Percentiles rank a stretch among this genome's conserved stretches.
Conservation (phyloP, 1,140 invertebrate species). For the Chymomyza costata region DNA sequence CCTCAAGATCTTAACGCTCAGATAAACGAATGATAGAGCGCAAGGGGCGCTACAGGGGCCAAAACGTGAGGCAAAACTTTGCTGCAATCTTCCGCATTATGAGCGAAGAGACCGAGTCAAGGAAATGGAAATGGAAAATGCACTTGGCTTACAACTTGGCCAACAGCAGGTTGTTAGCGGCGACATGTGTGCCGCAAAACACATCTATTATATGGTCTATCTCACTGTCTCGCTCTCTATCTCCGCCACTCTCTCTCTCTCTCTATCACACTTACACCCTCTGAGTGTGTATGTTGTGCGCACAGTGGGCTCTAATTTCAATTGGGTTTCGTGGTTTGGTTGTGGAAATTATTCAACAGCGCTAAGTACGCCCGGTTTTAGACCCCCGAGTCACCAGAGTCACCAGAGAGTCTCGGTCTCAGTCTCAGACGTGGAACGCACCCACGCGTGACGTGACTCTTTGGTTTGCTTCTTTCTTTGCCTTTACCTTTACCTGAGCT, state of each 20-base stretch:
- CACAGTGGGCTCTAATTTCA: constrained; percentile 61
- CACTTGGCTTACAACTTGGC: constrained; percentile 62
- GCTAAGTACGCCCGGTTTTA: constrained; percentile 49
- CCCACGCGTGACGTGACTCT: constrained; percentile 72
- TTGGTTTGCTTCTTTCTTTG: constrained; percentile 65
- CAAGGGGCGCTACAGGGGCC: constrained; percentile 10
- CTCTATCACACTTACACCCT: background rate
- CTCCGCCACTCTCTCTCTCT: too few species aligned
- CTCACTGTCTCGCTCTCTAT: constrained; percentile 11
- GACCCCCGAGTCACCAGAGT: constrained; percentile 5
- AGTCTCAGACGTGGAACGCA: constrained; percentile 27
- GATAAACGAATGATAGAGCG: constrained; percentile 48
- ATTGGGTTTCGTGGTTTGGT: constrained; percentile 62
- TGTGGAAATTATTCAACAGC: constrained; percentile 70
- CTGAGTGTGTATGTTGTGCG: constrained; percentile 18
- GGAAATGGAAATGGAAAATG: constrained; percentile 63
- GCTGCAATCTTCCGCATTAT: constrained; percentile 72
- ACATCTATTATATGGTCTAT: too few species aligned
- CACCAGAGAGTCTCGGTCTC: constrained; percentile 1
- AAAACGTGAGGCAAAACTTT: constrained; percentile 28
- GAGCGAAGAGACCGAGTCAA: constrained; percentile 40
- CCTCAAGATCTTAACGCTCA: constrained; percentile 57
- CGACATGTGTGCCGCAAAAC: constrained; percentile 64
- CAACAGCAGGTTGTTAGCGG: constrained; percentile 47
- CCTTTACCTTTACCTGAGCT: constrained; percentile 30